A percentile compares a stretch with the other conserved stretches of the same genome.
Conservation (phyloP, 1,140 invertebrate species). For the Notospermus geniculatus region DNA sequence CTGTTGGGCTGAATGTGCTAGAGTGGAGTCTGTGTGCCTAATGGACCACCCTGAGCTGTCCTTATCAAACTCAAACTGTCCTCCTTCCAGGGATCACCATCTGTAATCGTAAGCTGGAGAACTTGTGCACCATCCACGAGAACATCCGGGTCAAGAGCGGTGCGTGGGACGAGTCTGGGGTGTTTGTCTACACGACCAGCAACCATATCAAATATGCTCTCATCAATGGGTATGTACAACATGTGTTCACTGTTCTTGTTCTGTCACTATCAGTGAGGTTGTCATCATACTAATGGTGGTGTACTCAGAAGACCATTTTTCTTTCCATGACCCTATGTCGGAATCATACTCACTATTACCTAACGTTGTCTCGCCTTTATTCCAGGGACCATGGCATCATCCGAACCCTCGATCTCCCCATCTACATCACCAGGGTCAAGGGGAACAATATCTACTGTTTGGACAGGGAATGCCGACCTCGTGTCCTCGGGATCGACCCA, state of each 20-base stretch:
- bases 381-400: constrained; percentile 94
- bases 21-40: too few relatives aligned
- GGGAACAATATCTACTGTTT: constrained; percentile 89
- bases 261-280: too few relatives aligned
- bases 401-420: constrained; percentile 92
- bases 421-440: constrained; percentile 93
- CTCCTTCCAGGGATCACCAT: constrained; percentile 66
- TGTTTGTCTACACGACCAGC: constrained; percentile 98
- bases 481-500: constrained; percentile 90
- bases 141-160: constrained; percentile 96
- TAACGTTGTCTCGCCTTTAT: neutral
- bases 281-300: too few relatives aligned
- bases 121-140: constrained; percentile 89
- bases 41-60: too few relatives aligned
- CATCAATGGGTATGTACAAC: constrained; percentile 77
- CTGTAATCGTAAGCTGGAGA: constrained; percentile 86
- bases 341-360: too few relatives aligned
- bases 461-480: constrained; percentile 86
- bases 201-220: constrained; percentile 98
- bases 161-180: constrained; percentile 95
- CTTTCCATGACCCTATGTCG: too few relatives aligned
- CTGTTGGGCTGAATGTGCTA: too few relatives aligned
- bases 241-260: too few relatives aligned
- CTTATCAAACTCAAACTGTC: too few relatives aligned
- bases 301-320: too few relatives aligned